A percentile compares a stretch with the other conserved stretches of the same genome.
Conservation (phyloP, 2,113 vertebrate species). For the Micronycteris hirsuta region DNA sequence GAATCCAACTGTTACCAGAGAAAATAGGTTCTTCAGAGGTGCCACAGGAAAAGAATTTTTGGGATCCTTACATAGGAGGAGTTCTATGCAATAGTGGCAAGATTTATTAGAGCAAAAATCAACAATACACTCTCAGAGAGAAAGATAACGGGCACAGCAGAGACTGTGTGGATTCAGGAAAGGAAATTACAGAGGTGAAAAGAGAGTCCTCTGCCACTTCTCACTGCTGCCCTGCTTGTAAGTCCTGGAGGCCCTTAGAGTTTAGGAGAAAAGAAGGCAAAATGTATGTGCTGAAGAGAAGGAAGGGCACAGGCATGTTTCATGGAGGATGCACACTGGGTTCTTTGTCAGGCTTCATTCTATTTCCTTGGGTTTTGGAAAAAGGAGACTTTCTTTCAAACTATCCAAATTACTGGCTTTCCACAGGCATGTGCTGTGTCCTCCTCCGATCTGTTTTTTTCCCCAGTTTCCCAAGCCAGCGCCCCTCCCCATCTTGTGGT, state of each 20-base stretch:
- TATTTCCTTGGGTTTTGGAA: not conserved
- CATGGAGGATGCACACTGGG: fast-evolving
- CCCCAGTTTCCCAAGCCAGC: not conserved
- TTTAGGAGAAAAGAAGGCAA: not conserved
- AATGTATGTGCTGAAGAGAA: not conserved
- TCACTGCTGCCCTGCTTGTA: not conserved
- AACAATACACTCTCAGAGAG: not conserved
- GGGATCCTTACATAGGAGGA: not conserved
- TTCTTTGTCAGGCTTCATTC: not conserved
- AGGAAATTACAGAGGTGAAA: not conserved
- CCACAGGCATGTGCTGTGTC: not conserved
- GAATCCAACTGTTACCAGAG: not conserved
- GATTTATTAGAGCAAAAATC: not conserved
- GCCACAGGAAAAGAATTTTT: not conserved
- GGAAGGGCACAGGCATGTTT: not conserved
- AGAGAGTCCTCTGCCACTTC: not conserved
- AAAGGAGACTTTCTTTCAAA: not conserved
- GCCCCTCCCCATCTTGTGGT: not conserved
- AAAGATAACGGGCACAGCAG: not conserved
- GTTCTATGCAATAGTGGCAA: not conserved
- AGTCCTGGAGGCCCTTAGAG: not conserved
- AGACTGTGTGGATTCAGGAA: too few species aligned
- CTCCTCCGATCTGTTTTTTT: not conserved
- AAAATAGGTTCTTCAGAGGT: not conserved
- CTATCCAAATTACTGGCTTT: not conserved